These are phyloP conservation scores for Nannoperca australis DNA, from an alignment of 2,797 vertebrate species.

Conservation along the genomic window DNA sequence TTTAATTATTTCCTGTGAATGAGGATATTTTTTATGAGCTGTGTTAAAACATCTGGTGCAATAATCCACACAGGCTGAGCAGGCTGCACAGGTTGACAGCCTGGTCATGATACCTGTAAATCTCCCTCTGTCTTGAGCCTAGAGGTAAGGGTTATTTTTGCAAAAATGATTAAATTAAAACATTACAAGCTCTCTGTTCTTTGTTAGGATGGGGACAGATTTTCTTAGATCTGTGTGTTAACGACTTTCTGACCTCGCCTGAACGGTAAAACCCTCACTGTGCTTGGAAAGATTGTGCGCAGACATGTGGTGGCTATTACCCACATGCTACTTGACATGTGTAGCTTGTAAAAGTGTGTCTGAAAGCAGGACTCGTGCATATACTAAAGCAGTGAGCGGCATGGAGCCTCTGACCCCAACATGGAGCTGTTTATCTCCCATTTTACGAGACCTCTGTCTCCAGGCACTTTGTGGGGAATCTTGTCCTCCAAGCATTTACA, in stretches of 20 bases:
- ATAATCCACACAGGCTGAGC: constrained; percentile 59
- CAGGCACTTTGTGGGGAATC: constrained; percentile 19
- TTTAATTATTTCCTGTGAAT: constrained; percentile 75
- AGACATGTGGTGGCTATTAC: constrained; percentile 63
- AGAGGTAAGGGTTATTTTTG: constrained; percentile 21
- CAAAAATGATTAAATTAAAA: constrained; percentile 26
- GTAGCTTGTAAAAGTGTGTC: constrained; percentile 61
- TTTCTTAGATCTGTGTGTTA: constrained; percentile 4
- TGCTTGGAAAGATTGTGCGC: constrained; percentile 52
- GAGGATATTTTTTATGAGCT: constrained; percentile 65
- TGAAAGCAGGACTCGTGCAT: constrained; percentile 39
- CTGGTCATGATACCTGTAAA: constrained; percentile 61
- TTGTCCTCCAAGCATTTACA: constrained; percentile 34
- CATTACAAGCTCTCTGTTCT: constrained; percentile 21
- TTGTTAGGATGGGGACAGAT: constrained; percentile 1
- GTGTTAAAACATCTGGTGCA: constrained; percentile 68
- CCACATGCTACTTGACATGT: constrained; percentile 60
- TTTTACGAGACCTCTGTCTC: constrained; percentile 27
- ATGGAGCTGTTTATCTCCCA: constrained; percentile 35
- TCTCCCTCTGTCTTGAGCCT: constrained; percentile 36
- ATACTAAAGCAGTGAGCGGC: constrained; percentile 46
- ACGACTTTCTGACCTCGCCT: constrained; percentile 35
- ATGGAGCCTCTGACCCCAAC: constrained; percentile 42
- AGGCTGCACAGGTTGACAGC: constrained; percentile 55
- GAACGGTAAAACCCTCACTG: constrained; percentile 16